Conservation (phyloP, 2,797 vertebrate species). For the Malacoctenus gilli region DNA sequence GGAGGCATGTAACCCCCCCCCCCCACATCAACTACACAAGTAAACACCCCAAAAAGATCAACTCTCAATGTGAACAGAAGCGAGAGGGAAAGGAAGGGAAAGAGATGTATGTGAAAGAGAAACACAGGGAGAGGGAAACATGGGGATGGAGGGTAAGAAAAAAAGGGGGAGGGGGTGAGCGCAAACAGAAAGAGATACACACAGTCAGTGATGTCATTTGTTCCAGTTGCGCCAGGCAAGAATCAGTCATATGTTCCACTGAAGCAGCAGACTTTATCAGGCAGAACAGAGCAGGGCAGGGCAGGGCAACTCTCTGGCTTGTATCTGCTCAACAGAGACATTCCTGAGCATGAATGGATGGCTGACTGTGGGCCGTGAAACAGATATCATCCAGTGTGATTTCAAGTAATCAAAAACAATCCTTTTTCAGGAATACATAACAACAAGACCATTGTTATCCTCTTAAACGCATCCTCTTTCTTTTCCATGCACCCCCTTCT, state of each 20-base stretch:
- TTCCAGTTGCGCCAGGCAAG: slow-evolving; percentile 75
- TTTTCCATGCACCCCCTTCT: not conserved
- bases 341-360: slow-evolving; percentile 62
- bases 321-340: slow-evolving; percentile 68
- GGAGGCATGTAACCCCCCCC: slow-evolving; percentile 67
- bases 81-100: slow-evolving; percentile 29
- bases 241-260: slow-evolving; percentile 76
- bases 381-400: slow-evolving; percentile 31
- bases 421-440: not conserved
- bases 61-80: slow-evolving; percentile 41
- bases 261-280: slow-evolving; percentile 68
- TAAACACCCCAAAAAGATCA: slow-evolving; percentile 54
- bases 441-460: slow-evolving; percentile 1
- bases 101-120: slow-evolving; percentile 15
- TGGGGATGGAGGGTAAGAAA: slow-evolving; percentile 15
- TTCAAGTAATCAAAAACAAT: slow-evolving; percentile 22
- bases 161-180: slow-evolving; percentile 19
- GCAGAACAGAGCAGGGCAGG: slow-evolving; percentile 65
- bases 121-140: slow-evolving; percentile 28
- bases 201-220: slow-evolving; percentile 79
- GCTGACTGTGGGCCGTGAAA: slow-evolving; percentile 32
- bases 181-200: slow-evolving; percentile 68
- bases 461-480: not conserved
- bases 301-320: slow-evolving; percentile 60
- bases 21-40: too few relatives aligned